phyloP scores from a whole-genome alignment of 2,797 vertebrate species.

The Pitangus sulphuratus region DNA sequence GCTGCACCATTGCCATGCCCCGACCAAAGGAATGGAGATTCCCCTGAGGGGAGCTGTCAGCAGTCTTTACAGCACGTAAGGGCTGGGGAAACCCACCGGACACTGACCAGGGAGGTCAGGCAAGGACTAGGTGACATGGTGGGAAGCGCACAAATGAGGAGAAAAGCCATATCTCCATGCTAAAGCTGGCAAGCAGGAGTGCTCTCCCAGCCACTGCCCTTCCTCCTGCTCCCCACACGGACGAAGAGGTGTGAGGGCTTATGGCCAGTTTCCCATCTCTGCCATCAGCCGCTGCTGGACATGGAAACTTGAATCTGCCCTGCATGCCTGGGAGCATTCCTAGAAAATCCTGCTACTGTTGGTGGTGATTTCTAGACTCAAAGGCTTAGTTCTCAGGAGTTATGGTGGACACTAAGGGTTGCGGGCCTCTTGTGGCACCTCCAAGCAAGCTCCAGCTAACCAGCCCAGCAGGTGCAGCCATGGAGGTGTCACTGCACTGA shows the following conservation, averaged over 20 bases:
- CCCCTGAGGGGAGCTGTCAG: neutral
- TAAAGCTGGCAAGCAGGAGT: neutral
- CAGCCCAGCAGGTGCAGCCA: neutral
- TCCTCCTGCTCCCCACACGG: fast-evolving
- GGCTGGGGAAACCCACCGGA: neutral
- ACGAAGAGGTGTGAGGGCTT: neutral
- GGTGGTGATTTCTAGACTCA: neutral
- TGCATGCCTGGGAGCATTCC: neutral
- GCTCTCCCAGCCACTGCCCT: neutral
- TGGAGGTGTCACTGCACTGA: neutral
- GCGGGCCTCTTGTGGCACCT: neutral
- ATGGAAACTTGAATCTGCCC: neutral
- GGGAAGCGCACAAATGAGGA: neutral
- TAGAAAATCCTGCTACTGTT: neutral
- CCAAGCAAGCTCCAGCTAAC: neutral
- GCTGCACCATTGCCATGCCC: neutral
- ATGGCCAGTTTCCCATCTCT: neutral
- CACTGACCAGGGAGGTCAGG: neutral
- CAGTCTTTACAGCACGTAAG: neutral
- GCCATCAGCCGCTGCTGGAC: neutral
- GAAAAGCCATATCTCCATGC: neutral
- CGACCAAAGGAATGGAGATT: neutral
- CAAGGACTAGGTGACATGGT: fast-evolving
- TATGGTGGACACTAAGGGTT: neutral
- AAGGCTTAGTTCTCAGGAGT: neutral